Conservation (phyloP, 1,140 invertebrate species). For the Hypsibius dujardini region DNA sequence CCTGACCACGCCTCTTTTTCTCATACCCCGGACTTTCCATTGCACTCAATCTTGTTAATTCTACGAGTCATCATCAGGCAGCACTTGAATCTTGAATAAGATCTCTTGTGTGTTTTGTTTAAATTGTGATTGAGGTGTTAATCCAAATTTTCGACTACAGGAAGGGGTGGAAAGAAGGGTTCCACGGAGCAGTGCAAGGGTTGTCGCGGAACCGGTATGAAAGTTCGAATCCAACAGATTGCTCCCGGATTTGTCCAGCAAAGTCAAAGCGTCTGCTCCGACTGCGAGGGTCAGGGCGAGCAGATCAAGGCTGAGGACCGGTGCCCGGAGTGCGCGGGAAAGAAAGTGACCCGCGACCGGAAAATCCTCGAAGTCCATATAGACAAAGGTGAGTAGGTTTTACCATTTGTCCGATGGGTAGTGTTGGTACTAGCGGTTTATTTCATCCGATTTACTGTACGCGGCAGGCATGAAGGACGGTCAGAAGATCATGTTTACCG, state of each 20-base stretch:
- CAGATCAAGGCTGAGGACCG: constrained; percentile 51
- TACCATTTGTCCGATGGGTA: too few relatives aligned
- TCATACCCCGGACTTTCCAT: too few relatives aligned
- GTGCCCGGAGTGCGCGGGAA: constrained; percentile 77
- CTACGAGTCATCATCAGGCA: too few relatives aligned
- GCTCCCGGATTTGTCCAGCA: constrained; percentile 92
- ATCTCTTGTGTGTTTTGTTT: too few relatives aligned
- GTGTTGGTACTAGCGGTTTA: too few relatives aligned
- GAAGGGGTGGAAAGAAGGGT: constrained; percentile 78
- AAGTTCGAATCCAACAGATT: constrained; percentile 74
- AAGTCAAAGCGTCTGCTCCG: constrained; percentile 66
- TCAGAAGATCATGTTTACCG: constrained; percentile 80
- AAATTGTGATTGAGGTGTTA: too few relatives aligned
- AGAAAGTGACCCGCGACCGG: constrained; percentile 71
- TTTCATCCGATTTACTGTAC: constrained; percentile 20
- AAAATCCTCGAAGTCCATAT: constrained; percentile 95
- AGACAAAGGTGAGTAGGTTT: constrained; percentile 88
- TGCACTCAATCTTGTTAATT: too few relatives aligned
- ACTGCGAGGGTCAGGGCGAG: constrained; percentile 75
- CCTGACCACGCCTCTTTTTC: too few relatives aligned
- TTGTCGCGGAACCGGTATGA: constrained; percentile 77
- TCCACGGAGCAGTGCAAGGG: constrained; percentile 64
- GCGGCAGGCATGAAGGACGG: constrained; percentile 77
- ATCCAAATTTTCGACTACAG: constrained; percentile 27
- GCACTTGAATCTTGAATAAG: too few relatives aligned